Evolutionary conservation across 2,888 invertebrate species (phyloP).

Genomic region (Microctonus brassicae): DNA sequence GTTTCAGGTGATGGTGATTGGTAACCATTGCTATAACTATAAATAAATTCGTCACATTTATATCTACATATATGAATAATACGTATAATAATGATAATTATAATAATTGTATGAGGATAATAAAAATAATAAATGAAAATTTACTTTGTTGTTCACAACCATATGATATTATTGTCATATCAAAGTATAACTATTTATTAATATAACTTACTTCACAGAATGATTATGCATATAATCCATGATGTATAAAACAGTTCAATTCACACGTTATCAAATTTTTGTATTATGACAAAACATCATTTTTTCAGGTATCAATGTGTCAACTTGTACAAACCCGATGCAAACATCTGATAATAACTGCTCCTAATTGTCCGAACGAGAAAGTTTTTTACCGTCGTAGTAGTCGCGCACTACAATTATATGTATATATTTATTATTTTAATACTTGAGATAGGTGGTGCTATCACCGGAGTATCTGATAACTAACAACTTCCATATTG

Average conservation of each 20-base stretch:
- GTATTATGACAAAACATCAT: not conserved
- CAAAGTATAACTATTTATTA: not conserved
- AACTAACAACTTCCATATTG: too few species aligned
- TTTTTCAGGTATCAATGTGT: not conserved
- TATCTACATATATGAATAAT: not conserved
- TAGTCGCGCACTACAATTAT: too few species aligned
- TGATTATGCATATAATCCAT: not conserved
- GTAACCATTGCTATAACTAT: conserved; percentile 46
- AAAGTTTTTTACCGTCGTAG: too few species aligned
- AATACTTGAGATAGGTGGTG: too few species aligned
- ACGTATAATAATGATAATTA: not conserved
- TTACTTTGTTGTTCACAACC: not conserved
- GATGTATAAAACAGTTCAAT: not conserved
- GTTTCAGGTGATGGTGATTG: conserved; percentile 52
- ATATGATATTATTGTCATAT: not conserved
- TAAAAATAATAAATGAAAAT: not conserved
- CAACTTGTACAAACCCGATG: not conserved
- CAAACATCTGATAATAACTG: not conserved
- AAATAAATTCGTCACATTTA: too few species aligned
- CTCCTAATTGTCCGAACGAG: too few species aligned
- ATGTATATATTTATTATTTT: too few species aligned
- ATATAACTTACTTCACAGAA: not conserved
- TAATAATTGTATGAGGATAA: not conserved
- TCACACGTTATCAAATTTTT: not conserved
- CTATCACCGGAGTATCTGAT: too few species aligned